phyloP scores from a whole-genome alignment of 2,888 invertebrate species.

The Troides helena region DNA sequence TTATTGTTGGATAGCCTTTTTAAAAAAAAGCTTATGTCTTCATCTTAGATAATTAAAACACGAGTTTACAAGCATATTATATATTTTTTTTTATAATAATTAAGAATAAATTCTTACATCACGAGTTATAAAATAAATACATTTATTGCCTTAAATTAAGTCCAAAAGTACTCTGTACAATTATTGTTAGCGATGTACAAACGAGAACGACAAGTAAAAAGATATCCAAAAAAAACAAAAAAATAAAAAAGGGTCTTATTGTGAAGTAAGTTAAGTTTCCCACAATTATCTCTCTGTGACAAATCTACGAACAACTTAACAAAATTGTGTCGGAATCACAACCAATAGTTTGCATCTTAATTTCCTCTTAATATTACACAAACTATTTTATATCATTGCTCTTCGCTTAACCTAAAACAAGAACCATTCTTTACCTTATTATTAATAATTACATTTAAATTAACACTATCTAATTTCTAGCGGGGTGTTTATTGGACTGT shows the following conservation, averaged over 20 bases:
- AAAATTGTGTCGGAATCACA: slow-evolving; percentile 79
- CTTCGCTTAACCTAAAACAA: slow-evolving; percentile 78
- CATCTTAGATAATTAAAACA: slow-evolving; percentile 57
- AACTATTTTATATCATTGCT: slow-evolving; percentile 80
- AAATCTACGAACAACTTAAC: slow-evolving; percentile 76
- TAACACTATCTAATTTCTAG: slow-evolving; percentile 77
- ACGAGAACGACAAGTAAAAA: slow-evolving; percentile 77
- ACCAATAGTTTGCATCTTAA: slow-evolving; percentile 80
- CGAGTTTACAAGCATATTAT: slow-evolving; percentile 77
- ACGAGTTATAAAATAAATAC: slow-evolving; percentile 81
- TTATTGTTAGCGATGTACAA: slow-evolving; percentile 81
- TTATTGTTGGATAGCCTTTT: too few relatives aligned
- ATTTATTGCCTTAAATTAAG: slow-evolving; percentile 81
- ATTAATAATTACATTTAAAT: slow-evolving; percentile 77
- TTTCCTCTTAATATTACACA: slow-evolving; percentile 78
- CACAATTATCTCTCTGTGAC: slow-evolving; percentile 64
- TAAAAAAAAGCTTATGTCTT: too few relatives aligned
- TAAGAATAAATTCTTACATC: slow-evolving; percentile 81
- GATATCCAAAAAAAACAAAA: slow-evolving; percentile 62
- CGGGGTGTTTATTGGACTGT: slow-evolving; percentile 74
- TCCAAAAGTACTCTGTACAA: slow-evolving; percentile 80
- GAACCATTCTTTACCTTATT: slow-evolving; percentile 78
- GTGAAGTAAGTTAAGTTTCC: slow-evolving; percentile 63
- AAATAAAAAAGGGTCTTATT: slow-evolving; percentile 64
- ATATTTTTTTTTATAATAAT: slow-evolving; percentile 80